These are phyloP conservation scores for Lathamus discolor DNA, from an alignment of 2,113 vertebrate genomes.

Conservation along the genomic window DNA sequence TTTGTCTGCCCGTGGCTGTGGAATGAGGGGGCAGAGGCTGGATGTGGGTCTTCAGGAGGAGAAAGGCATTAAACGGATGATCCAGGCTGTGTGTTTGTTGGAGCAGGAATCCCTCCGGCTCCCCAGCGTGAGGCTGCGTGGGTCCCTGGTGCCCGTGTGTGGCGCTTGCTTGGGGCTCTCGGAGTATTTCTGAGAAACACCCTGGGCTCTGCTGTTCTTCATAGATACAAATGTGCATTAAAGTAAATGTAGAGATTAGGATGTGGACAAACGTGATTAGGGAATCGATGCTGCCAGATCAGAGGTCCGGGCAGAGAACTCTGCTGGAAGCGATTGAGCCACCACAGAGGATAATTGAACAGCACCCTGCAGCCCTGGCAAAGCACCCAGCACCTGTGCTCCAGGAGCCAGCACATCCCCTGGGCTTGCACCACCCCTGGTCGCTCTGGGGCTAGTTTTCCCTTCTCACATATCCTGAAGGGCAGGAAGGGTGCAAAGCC, in stretches of 20 bases:
- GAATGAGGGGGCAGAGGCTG: accelerated
- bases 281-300: slow-evolving; percentile 5
- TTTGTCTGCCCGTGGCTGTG: not conserved
- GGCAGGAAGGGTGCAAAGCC: not conserved
- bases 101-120: not conserved
- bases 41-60: not conserved
- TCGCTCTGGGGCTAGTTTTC: not conserved
- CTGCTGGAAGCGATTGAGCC: not conserved
- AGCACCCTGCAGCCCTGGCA: not conserved
- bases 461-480: accelerated
- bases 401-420: not conserved
- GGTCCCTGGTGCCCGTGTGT: accelerated
- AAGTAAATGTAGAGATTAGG: not conserved
- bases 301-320: not conserved
- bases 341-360: slow-evolving; percentile 2
- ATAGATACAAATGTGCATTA: not conserved
- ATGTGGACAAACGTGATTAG: not conserved
- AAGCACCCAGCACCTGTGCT: not conserved
- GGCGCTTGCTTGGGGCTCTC: accelerated
- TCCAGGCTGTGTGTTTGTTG: not conserved
- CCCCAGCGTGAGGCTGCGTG: accelerated
- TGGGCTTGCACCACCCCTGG: not conserved
- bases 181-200: not conserved
- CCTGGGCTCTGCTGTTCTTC: accelerated
- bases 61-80: not conserved